Base-by-base conservation (phyloP, 2,888 invertebrate genomes). In the Copidosoma aretas region DNA sequence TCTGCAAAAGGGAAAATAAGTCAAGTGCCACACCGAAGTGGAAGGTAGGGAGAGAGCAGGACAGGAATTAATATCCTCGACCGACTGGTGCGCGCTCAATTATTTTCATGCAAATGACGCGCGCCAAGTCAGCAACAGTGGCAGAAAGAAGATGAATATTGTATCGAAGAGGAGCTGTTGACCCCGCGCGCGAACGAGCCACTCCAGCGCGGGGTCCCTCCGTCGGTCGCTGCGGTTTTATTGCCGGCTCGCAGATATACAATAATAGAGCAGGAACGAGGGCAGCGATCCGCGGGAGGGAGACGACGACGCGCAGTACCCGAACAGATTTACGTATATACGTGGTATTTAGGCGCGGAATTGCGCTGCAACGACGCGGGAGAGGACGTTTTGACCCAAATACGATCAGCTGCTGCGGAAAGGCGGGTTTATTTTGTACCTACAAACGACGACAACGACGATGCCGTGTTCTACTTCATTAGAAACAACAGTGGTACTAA, bases 351-450 rank as follows among this genome's bases (percentile, higher is more conserved):
- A 59, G 70, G 22, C 43, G 43, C 4, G 43, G 43, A 46, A 46
- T 67, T 72, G 71, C 75, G 76, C 70, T 70, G 68, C 71, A 75
- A 69, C 81, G 74, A 79, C 71, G 81, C 77, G 81, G 82, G 82
- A 81, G 82, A 79, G 76, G 73, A 76, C 32, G 32, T 74, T 77
- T 76, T 81, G 81, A 82, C 82, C 82, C 74, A 80, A 75, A 79
- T 82, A 73, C 75, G 72, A 73, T 71, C 68, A 65, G 71, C 68
- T 68, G 67, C 60, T n/a, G 58, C 46, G 54, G 21, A 19, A 54
- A n/a, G 41, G 22, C 49, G 51, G n/a, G n/a, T n/a, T n/a, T n/a
- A n/a, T n/a, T n/a, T n/a, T n/a, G 32, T 32, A 32, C 32, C 51
- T 22, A 56, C 54, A 22, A 32, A 25, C 3, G 32, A 17, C 21